Percentiles rank a stretch among this genome's conserved stretches.
These are phyloP conservation scores for Typhlichthys eigenmanni DNA, from an alignment of 2,797 vertebrate species.

Conservation along the genomic window DNA sequence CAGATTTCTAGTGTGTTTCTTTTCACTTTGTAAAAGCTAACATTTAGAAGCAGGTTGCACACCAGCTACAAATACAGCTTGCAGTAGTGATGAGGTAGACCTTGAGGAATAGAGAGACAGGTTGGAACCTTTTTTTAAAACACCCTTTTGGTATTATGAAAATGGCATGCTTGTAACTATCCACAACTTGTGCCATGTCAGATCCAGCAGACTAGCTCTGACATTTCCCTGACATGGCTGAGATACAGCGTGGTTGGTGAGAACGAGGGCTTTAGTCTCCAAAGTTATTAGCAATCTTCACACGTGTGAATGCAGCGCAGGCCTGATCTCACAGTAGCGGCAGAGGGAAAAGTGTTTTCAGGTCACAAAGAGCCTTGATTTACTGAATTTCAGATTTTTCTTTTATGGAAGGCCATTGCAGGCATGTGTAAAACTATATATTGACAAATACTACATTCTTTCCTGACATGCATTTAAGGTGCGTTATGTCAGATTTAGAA, in stretches of 20 bases:
- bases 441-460: slow-evolving; percentile 24
- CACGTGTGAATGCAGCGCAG: slow-evolving; percentile 65
- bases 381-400: slow-evolving; percentile 60
- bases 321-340: slow-evolving; percentile 39
- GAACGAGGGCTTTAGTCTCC: slow-evolving; percentile 43
- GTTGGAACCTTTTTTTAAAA: slow-evolving; percentile 42
- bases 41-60: background rate
- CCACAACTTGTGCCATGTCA: slow-evolving; percentile 27
- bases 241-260: slow-evolving; percentile 50
- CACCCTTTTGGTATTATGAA: slow-evolving; percentile 38
- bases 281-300: slow-evolving; percentile 64
- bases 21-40: slow-evolving; percentile 5
- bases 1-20: no score
- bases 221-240: slow-evolving; percentile 44
- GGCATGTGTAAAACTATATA: slow-evolving; percentile 52
- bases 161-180: slow-evolving; percentile 29
- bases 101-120: slow-evolving; percentile 18
- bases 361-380: slow-evolving; percentile 34
- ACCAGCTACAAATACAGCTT: slow-evolving; percentile 1
- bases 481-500: no score
- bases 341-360: slow-evolving; percentile 36
- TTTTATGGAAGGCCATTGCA: slow-evolving; percentile 37
- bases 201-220: slow-evolving; percentile 33
- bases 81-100: slow-evolving; percentile 17
- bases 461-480: no score